phyloP scores from a whole-genome alignment of 2,113 vertebrate species.

The Eclectus roratus region DNA sequence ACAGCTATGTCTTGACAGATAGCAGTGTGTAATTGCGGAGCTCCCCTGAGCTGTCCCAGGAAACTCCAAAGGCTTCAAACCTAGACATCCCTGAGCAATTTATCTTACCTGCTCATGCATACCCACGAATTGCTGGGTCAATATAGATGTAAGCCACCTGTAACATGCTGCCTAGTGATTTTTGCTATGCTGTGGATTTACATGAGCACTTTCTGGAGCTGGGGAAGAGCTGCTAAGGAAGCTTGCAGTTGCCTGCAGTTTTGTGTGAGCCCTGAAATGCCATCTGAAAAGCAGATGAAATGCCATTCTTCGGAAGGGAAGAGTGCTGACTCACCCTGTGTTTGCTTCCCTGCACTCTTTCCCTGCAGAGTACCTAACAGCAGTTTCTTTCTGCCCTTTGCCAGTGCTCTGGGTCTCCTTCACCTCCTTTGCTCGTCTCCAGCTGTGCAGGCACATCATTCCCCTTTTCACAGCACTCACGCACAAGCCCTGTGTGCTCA shows the following conservation, averaged over 20 bases:
- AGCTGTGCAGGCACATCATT: not conserved
- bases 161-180: not conserved
- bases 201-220: not conserved
- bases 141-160: not conserved
- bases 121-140: fast-evolving
- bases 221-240: not conserved
- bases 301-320: not conserved
- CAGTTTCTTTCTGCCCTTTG: not conserved
- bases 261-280: not conserved
- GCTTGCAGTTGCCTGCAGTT: not conserved
- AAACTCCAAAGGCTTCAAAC: not conserved
- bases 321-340: not conserved
- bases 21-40: not conserved
- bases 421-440: not conserved
- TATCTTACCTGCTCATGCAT: not conserved
- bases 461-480: not conserved
- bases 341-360: not conserved
- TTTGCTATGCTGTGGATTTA: not conserved
- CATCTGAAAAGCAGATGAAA: constrained; percentile 19
- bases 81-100: not conserved
- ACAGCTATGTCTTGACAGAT: not conserved
- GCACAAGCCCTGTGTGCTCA: not conserved
- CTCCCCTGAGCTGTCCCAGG: not conserved
- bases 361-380: not conserved
- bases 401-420: not conserved